phyloP scores from a whole-genome alignment of 2,797 vertebrate genomes.

The Ctenopoma kingsleyae region DNA sequence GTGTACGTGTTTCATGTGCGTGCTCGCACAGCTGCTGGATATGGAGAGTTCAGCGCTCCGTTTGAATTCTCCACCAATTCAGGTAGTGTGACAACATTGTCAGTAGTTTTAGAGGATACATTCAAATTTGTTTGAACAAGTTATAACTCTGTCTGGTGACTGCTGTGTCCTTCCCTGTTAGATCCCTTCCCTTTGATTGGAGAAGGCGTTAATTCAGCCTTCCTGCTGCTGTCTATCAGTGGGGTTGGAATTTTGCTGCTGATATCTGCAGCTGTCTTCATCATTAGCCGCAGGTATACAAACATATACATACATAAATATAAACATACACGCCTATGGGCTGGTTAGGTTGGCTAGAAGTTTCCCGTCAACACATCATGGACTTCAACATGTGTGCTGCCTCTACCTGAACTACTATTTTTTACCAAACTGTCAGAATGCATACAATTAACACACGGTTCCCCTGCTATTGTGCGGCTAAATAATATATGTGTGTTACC shows the following conservation, averaged over 20 bases:
- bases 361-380: constrained; percentile 46
- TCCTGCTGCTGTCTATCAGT: constrained; percentile 94
- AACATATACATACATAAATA: constrained; percentile 14
- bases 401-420: constrained; percentile 38
- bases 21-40: constrained; percentile 95
- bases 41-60: constrained; percentile 94
- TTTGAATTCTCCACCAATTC: constrained; percentile 98
- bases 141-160: constrained; percentile 18
- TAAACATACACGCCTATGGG: constrained; percentile 30
- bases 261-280: constrained; percentile 95
- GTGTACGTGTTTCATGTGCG: constrained; percentile 97
- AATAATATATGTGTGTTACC: constrained; percentile 74
- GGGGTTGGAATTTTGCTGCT: constrained; percentile 95
- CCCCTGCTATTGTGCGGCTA: constrained; percentile 47
- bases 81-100: constrained; percentile 78
- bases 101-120: background rate
- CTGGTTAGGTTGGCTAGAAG: constrained; percentile 17
- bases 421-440: constrained; percentile 29
- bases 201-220: constrained; percentile 95
- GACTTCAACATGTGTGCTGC: constrained; percentile 18
- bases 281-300: constrained; percentile 96
- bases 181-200: constrained; percentile 98
- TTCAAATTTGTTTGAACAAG: constrained; percentile 3
- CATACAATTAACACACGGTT: constrained; percentile 43
- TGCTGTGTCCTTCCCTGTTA: constrained; percentile 57